Conservation (phyloP, 2,113 vertebrate genomes). For the Pelvicachromis taeniatus region DNA sequence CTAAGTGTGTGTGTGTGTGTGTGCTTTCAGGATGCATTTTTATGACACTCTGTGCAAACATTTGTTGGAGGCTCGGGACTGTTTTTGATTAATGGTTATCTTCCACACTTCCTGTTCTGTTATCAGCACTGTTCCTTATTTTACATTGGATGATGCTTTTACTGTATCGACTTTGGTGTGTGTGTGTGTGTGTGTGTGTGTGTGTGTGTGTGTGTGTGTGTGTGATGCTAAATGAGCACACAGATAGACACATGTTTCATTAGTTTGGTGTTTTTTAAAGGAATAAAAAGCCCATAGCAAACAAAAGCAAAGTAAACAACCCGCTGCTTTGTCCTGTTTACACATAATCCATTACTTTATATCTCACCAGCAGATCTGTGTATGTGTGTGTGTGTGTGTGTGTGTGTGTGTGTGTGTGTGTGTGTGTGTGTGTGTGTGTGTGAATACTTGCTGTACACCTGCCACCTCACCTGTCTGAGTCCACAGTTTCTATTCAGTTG, state of each 20-base stretch:
- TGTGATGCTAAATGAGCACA: neutral
- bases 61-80: neutral
- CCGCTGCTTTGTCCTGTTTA: neutral
- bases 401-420: neutral
- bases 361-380: neutral
- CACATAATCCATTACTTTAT: conserved; percentile 8
- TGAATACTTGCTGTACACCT: neutral
- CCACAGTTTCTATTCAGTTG: neutral
- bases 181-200: neutral
- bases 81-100: neutral
- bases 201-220: neutral
- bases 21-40: neutral
- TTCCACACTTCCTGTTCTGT: neutral
- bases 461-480: neutral
- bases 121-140: neutral
- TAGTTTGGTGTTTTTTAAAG: neutral
- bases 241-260: neutral
- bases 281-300: neutral
- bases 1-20: neutral
- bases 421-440: neutral
- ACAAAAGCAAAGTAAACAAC: neutral
- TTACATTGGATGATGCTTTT: conserved; percentile 6
- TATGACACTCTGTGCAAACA: neutral
- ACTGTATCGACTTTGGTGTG: neutral
- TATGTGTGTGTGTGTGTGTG: neutral